Percentiles rank a stretch among this genome's conserved stretches.
Evolutionary conservation across 2,888 invertebrate species (phyloP).

Genomic region (Orthonychiurus folsomi): DNA sequence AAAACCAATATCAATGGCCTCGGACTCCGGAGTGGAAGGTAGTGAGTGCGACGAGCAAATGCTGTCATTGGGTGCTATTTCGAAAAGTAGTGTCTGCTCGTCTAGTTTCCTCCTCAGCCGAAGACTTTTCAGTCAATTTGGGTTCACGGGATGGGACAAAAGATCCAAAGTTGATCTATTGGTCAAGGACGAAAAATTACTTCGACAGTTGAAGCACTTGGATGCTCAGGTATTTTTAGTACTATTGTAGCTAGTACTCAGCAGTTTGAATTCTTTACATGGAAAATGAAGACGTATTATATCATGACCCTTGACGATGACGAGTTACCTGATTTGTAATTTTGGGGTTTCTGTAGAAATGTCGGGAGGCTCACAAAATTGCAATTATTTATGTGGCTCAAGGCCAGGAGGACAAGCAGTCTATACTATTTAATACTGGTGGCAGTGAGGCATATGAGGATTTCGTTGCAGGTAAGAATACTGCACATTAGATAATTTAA

Average conservation of each 20-base stretch:
- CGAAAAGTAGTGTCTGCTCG: conserved; percentile 20
- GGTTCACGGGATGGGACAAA: conserved; percentile 81
- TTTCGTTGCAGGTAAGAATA: conserved; percentile 53
- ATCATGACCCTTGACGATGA: too few relatives aligned
- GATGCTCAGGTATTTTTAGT: conserved; percentile 62
- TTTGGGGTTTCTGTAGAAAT: conserved; percentile 48
- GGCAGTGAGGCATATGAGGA: conserved; percentile 91
- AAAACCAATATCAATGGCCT: conserved; percentile 17
- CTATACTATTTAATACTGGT: conserved; percentile 79
- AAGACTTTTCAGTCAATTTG: conserved; percentile 81
- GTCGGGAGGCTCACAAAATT: conserved; percentile 88
- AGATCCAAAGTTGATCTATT: conserved; percentile 74
- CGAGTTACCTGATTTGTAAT: conserved; percentile 1
- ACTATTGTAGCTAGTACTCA: too few relatives aligned
- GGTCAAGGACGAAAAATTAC: conserved; percentile 74
- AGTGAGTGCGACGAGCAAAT: conserved; percentile 30
- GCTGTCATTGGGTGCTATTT: conserved; percentile 26
- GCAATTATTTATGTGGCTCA: conserved; percentile 97
- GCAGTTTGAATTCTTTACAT: background rate
- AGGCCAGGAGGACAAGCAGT: conserved; percentile 93
- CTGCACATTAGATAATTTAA: background rate
- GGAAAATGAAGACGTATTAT: background rate
- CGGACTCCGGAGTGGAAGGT: conserved; percentile 11
- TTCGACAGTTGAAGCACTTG: conserved; percentile 83
- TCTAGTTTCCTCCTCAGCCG: conserved; percentile 68